Conservation (phyloP, 2,888 invertebrate genomes). For the Protodeltote pygarga region DNA sequence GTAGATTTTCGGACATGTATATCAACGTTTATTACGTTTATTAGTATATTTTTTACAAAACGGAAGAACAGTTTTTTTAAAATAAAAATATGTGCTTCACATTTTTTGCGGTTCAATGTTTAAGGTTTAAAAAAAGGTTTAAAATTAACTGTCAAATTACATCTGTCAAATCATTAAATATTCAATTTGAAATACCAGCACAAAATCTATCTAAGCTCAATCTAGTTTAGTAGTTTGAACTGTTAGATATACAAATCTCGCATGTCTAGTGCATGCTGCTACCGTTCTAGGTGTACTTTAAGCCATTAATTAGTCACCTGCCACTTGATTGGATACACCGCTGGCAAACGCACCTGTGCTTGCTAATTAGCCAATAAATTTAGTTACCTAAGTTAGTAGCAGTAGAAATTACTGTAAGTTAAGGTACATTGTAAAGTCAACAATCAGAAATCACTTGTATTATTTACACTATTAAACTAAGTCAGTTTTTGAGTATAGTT, state of each 20-base stretch:
- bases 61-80: no score
- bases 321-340: constrained; percentile 38
- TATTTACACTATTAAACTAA: constrained; percentile 9
- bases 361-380: constrained; percentile 30
- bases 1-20: no score
- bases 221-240: not conserved
- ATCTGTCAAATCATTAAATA: not conserved
- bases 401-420: not conserved
- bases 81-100: no score
- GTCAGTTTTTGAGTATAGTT: not conserved
- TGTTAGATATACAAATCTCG: constrained; percentile 8
- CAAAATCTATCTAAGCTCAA: not conserved
- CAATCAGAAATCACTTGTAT: not conserved
- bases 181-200: constrained; percentile 2
- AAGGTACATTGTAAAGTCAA: not conserved
- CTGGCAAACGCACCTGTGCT: constrained; percentile 39
- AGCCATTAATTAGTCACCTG: constrained; percentile 34
- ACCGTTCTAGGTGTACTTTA: not conserved
- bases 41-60: no score
- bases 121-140: no score
- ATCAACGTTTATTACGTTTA: no score
- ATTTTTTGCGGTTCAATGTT: no score
- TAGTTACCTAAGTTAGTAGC: constrained; percentile 1
- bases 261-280: constrained; percentile 24
- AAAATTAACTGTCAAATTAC: constrained; percentile 29